Base-by-base conservation (phyloP, 2,113 vertebrate genomes). In the Crotalus horridus region DNA sequence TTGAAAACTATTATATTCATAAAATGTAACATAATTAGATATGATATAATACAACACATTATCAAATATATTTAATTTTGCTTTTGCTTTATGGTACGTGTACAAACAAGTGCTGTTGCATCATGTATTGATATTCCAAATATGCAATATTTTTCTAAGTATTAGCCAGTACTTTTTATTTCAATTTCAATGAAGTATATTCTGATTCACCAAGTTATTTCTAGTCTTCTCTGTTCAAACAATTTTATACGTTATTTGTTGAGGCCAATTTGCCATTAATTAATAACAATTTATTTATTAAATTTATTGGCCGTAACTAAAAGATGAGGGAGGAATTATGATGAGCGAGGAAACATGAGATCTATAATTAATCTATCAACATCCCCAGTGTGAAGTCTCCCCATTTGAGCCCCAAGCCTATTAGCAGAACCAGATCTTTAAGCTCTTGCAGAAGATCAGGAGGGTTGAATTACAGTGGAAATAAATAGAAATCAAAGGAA, bases 201-300 rank as follows among this genome's bases (percentile, higher is more conserved):
- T 81, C 92, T 93, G 1, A 48, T 69, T 58, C 64, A 74, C 13
- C n/a, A 74, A 74, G n/a, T 74, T 74, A 33, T 74, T 74, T 33
- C n/a, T 74, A 5, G 29, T 46, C 64, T 21, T 69, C 8, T 74
- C 39, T 89, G 26, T 92, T 74, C 26, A 33, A 69, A 33, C 48
- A 43, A 92, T 92, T 92, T 92, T 89, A 69, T 58, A 33, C 92
- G 51, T 90, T 93, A 61, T 88, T 88, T 56, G 43, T 33, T 91
- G 86, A 81, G 58, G 89, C 29, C 95, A 96, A 94, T 95, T 81
- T 94, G 46, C 93, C 81, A 88, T 89, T 95, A 96, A 96, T 96
- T 90, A 96, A 85, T 95, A 88, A 94, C 94, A 96, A 8, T 59
- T 59, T 61, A 26, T 61, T 61, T 11, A 61, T 61, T 61, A 61